phyloP scores from a whole-genome alignment of 2,888 invertebrate genomes.

The Piscicola geometra region DNA sequence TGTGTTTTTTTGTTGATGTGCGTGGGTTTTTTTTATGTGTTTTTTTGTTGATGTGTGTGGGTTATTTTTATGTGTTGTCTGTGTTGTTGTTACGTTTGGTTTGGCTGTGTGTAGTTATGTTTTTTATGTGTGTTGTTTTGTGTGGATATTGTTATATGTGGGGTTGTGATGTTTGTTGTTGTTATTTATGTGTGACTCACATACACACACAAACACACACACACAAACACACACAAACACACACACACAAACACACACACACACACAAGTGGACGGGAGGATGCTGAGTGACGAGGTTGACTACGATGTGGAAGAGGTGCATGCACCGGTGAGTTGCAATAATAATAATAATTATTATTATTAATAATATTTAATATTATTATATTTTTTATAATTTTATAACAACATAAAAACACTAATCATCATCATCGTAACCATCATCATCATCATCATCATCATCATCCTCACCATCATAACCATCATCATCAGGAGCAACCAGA shows the following conservation, averaged over 20 bases:
- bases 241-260: no score
- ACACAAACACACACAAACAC: no score
- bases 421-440: not conserved
- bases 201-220: no score
- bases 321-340: not conserved
- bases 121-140: not conserved
- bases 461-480: not conserved
- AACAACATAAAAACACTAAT: not conserved
- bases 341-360: no score
- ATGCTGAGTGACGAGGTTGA: conserved; percentile 36
- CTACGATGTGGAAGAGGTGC: conserved; percentile 31
- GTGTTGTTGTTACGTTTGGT: not conserved
- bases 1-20: no score
- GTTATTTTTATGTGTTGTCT: no score
- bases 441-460: not conserved
- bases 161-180: no score
- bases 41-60: no score
- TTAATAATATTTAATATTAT: no score
- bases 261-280: conserved; percentile 40
- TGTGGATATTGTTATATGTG: no score
- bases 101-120: not conserved
- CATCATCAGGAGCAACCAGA: not conserved
- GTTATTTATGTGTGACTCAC: not conserved
- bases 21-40: no score
- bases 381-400: not conserved